Conservation (phyloP, 2,113 vertebrate species). For the Panthera tigris region DNA sequence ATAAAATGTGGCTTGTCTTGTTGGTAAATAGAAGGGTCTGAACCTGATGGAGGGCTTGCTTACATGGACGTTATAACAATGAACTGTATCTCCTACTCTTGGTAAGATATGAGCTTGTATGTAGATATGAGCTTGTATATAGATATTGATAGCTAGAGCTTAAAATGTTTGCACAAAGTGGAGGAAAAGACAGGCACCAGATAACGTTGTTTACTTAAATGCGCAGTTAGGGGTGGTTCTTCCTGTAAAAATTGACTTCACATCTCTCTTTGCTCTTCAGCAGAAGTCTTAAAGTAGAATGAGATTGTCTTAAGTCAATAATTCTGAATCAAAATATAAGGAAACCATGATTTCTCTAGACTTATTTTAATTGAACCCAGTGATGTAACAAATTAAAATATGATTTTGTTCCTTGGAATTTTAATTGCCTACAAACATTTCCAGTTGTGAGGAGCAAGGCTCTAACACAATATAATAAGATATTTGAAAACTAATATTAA, state of each 20-base stretch:
- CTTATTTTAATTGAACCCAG: slow-evolving; percentile 44
- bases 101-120: not conserved
- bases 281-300: not conserved
- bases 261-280: slow-evolving; percentile 12
- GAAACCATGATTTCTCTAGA: slow-evolving; percentile 40
- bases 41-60: not conserved
- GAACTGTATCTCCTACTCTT: not conserved
- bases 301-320: not conserved
- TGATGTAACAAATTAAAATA: slow-evolving; percentile 66
- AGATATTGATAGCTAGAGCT: not conserved
- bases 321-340: slow-evolving; percentile 49
- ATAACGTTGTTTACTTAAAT: slow-evolving; percentile 43
- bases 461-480: not conserved
- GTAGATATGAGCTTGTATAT: not conserved
- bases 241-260: not conserved
- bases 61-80: not conserved
- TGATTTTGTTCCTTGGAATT: slow-evolving; percentile 50
- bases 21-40: not conserved
- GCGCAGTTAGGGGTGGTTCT: not conserved
- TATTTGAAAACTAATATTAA: slow-evolving; percentile 38
- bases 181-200: not conserved
- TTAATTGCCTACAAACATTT: slow-evolving; percentile 41
- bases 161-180: not conserved
- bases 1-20: not conserved
- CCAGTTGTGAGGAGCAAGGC: slow-evolving; percentile 6